phyloP scores from a whole-genome alignment of 2,888 invertebrate species.

The Aporophyla lueneburgensis region DNA sequence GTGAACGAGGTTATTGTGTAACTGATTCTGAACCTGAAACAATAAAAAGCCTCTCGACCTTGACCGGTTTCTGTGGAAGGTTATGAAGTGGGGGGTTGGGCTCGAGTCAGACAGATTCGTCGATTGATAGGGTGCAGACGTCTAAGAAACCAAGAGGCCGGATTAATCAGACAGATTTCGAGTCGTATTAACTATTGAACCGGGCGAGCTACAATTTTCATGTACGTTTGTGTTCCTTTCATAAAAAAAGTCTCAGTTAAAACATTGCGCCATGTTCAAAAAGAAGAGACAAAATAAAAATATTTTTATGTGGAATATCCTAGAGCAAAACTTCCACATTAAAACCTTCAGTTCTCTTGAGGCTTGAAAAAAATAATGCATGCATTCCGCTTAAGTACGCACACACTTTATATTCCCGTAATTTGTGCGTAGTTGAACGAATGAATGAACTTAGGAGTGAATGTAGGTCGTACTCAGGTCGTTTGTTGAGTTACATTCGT shows the following conservation, averaged over 20 bases:
- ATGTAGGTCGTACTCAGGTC: constrained; percentile 63
- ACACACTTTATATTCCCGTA: constrained; percentile 50
- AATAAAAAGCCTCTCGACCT: constrained; percentile 59
- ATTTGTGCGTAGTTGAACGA: constrained; percentile 66
- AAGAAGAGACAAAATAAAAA: not conserved
- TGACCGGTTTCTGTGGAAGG: constrained; percentile 56
- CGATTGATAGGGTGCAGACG: constrained; percentile 18
- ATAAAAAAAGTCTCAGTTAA: not conserved
- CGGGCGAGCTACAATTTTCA: not conserved
- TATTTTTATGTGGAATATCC: constrained; percentile 20
- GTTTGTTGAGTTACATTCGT: constrained; percentile 68
- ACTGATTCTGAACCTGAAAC: constrained; percentile 59
- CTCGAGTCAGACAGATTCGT: not conserved
- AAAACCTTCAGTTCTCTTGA: constrained; percentile 21
- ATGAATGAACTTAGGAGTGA: constrained; percentile 64
- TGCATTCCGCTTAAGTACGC: constrained; percentile 59
- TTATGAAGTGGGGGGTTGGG: constrained; percentile 32
- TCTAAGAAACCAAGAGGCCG: not conserved
- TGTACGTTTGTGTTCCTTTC: not conserved
- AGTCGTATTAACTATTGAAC: not conserved
- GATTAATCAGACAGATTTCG: constrained; percentile 28
- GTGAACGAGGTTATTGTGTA: constrained; percentile 60
- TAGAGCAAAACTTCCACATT: constrained; percentile 21
- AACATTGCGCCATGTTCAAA: constrained; percentile 1
- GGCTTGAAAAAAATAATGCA: constrained; percentile 52